phyloP scores from a whole-genome alignment of 2,888 invertebrate species.

The Tipula helvola region DNA sequence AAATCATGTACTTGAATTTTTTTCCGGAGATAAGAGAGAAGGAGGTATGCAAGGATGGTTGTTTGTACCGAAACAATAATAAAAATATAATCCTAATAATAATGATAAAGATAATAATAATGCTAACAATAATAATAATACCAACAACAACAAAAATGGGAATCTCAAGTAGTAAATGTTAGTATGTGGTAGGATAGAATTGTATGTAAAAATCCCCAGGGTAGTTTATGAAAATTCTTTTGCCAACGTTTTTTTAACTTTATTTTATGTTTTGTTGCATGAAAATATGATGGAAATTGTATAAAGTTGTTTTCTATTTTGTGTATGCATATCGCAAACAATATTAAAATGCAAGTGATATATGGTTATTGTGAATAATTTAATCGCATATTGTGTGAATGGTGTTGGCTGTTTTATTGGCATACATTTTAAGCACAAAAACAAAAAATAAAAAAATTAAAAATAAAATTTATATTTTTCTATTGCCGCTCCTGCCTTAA shows the following conservation, averaged over 20 bases:
- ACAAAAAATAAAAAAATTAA: not conserved
- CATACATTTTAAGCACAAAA: not conserved
- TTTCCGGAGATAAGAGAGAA: not conserved
- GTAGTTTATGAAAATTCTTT: not conserved
- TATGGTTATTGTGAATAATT: not conserved
- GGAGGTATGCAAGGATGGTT: not conserved
- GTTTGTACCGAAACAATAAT: not conserved
- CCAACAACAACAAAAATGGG: not conserved
- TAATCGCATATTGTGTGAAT: not conserved
- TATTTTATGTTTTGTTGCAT: not conserved
- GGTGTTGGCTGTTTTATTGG: not conserved
- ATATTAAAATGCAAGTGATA: not conserved
- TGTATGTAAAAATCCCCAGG: not conserved
- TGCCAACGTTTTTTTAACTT: not conserved
- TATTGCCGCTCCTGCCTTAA: not conserved
- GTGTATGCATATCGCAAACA: not conserved
- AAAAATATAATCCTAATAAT: not conserved
- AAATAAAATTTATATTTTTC: not conserved
- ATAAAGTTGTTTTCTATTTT: not conserved
- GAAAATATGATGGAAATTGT: not conserved
- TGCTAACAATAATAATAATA: not conserved
- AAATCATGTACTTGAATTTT: not conserved
- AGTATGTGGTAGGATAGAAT: not conserved
- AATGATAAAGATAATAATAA: not conserved
- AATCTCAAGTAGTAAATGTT: not conserved